Evolutionary conservation across 2,888 invertebrate species (phyloP), one percentile per base, ranked within the genome.

Genomic region (Temnothorax rugatulus): DNA sequence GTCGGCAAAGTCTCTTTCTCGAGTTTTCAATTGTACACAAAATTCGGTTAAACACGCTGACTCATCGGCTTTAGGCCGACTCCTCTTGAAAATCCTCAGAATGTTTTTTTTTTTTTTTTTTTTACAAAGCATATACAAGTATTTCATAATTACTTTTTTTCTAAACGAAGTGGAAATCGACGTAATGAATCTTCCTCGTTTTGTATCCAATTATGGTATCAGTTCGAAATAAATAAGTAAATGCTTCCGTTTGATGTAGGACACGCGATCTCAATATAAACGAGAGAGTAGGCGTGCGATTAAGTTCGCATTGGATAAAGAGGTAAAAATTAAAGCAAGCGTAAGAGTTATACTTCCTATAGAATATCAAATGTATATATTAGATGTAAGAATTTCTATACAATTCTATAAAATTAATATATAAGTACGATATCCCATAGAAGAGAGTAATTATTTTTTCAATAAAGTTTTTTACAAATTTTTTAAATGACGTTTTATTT

Each of bases 181-280:
- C 41, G 11, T 50, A 75, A 75, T 34, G 66, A n/a, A 77, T 44
- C 21, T 68, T 21, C 29, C 54, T 68, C 52, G 29, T 41, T 29
- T 77, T 77, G 29, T n/a, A 54, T 54, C 41, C 52, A 15, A 44
- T 68, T 44, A 38, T 25, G 66, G 4, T 77, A 69, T 69, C 69
- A 57, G 29, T 57, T 41, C n/a, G 9, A 21, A 44, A 44, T 52
- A 76, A 76, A 76, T 69, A 77, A 77, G 50, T 54, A 77, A 41
- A 69, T 69, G 57, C 44, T 44, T 57, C 57, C 77, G 54, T 68
- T 68, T 57, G 44, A 75, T 75, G 54, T 69, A 69, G 77, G 69
- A 77, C 69, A 54, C 69, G 21, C n/a, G 69, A 77, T 57, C 68
- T 68, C 68, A 57, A 69, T 57, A 18, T 52, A 66, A 57, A 57